Conservation (phyloP, 2,797 vertebrate genomes). For the Picus viridis region DNA sequence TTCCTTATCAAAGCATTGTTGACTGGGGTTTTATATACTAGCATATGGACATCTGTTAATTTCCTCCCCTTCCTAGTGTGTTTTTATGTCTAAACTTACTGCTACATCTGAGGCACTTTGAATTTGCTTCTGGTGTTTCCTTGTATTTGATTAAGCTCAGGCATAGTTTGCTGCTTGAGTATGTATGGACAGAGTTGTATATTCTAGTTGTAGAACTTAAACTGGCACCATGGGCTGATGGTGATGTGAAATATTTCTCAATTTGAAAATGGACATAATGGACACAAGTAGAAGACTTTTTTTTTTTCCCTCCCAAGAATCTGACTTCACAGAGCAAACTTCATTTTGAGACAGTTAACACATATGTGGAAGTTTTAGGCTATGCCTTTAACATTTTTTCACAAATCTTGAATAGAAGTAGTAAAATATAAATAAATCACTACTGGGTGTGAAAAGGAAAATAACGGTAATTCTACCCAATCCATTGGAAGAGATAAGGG, state of each 20-base stretch:
- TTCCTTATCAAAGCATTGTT: neutral
- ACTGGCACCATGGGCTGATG: neutral
- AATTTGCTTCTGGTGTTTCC: neutral
- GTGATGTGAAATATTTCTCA: neutral
- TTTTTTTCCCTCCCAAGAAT: neutral
- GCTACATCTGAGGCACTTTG: neutral
- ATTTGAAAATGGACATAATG: neutral
- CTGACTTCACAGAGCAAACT: neutral
- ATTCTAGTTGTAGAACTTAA: neutral
- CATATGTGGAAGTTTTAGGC: too few species aligned
- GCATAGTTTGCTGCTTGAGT: neutral
- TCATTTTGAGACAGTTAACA: neutral
- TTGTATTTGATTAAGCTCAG: neutral
- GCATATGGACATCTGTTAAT: neutral
- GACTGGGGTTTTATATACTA: neutral
- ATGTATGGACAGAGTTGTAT: neutral
- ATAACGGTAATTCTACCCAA: too few species aligned
- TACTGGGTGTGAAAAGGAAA: too few species aligned
- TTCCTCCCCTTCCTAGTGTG: neutral
- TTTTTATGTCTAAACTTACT: neutral
- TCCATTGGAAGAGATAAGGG: too few species aligned
- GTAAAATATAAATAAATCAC: too few species aligned
- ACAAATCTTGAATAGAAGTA: too few species aligned
- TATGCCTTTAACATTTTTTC: too few species aligned
- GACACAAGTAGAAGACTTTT: neutral